Base-by-base conservation (phyloP, 2,888 invertebrate species). In the Chromoteleia sp. region DNA sequence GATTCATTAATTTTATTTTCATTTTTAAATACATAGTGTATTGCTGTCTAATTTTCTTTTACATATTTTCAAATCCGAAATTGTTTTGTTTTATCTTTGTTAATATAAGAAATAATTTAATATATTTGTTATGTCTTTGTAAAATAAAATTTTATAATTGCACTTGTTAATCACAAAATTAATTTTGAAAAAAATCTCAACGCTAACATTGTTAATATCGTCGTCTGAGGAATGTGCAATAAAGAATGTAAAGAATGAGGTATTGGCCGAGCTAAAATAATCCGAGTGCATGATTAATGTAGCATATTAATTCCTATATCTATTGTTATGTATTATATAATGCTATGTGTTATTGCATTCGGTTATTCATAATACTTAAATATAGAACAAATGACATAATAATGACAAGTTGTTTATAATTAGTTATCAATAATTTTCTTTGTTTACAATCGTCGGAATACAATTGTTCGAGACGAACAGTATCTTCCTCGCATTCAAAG, bases 271-370 rank as follows among this genome's bases (percentile, higher is more conserved):
- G 14, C 19, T n/a, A 68, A 56, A 68, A 56, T 56, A 45, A 45
- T n/a, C n/a, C 14, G 39, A 45, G 54, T 45, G 45, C 29, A 48
- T 29, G 39, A 52, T 59, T 59, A 56, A 52, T 33, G 58, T n/a
- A 52, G 59, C 52, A 7, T 68, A 50, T 52, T 33, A 50, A 65
- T 17, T 45, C 15, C 14, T 15, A 56, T 39, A 33, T 7, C 65
- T 65, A 67, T 54, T 74, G 63, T 74, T 74, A 65, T 45, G 33
- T 33, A 74, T 63, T 74, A 63, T 15, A 52, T 30, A 63, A 74
- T n/a, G 50, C 14, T 25, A 59, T 76, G 63, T 67, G 76, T 76
- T 68, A 76, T 43, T 59, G 76, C 33, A 36, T 74, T 52, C 21
- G 19, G 54, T 73, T 50, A 54, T 59, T 59, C 52, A 76, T 68